Evolutionary conservation across 2,797 vertebrate genomes (phyloP).

Genomic region (Ctenochaetus hawaiiensis): DNA sequence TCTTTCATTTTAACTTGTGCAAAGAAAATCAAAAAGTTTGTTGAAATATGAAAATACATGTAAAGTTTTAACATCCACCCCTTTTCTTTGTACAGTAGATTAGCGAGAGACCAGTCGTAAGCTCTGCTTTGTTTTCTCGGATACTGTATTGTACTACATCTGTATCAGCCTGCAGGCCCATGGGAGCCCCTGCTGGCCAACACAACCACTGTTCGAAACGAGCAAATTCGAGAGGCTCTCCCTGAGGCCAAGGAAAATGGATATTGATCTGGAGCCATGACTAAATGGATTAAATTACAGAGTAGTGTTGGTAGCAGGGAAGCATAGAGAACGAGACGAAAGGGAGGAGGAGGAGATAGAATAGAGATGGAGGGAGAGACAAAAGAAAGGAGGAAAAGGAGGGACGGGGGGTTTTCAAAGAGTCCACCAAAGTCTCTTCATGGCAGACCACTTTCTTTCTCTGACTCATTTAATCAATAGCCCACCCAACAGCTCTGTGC

Average conservation of each 20-base stretch:
- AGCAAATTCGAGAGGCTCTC: constrained; percentile 69
- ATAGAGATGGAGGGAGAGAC: constrained; percentile 40
- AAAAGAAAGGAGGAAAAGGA: constrained; percentile 34
- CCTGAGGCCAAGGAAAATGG: constrained; percentile 74
- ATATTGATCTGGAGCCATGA: constrained; percentile 84
- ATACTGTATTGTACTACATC: constrained; percentile 60
- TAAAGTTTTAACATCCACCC: background rate
- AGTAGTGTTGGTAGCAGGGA: constrained; percentile 70
- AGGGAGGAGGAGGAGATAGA: constrained; percentile 35
- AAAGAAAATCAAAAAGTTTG: background rate
- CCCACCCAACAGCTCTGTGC: constrained; percentile 46
- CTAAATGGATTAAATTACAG: constrained; percentile 84
- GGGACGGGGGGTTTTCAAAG: constrained; percentile 29
- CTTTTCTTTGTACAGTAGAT: constrained; percentile 26
- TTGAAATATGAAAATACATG: background rate
- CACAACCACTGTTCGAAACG: constrained; percentile 61
- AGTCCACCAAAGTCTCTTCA: constrained; percentile 50
- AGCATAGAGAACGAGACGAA: constrained; percentile 53
- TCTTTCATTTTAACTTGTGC: constrained; percentile 4
- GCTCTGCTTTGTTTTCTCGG: constrained; percentile 59
- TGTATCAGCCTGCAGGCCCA: constrained; percentile 61
- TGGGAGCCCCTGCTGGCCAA: constrained; percentile 72
- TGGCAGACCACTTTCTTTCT: constrained; percentile 40
- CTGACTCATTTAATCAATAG: constrained; percentile 54
- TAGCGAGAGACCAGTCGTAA: constrained; percentile 40